A percentile compares a stretch with the other conserved stretches of the same genome.
phyloP scores from a whole-genome alignment of 2,113 vertebrate species.

The Ptilorrhoa leucosticta region DNA sequence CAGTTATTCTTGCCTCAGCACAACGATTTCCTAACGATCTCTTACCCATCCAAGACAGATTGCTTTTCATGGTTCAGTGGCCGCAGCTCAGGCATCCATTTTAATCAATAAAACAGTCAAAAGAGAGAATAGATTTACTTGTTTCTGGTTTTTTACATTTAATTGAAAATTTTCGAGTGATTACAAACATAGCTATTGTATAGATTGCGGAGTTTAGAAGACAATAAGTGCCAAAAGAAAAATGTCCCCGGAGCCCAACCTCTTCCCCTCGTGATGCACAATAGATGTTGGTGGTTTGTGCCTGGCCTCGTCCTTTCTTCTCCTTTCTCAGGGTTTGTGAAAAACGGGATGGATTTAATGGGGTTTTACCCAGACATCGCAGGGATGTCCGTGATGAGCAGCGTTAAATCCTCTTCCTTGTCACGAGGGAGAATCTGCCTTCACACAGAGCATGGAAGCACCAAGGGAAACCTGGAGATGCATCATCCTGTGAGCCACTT shows the following conservation, averaged over 20 bases:
- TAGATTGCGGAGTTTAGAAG: slow-evolving; percentile 57
- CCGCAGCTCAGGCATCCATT: slow-evolving; percentile 73
- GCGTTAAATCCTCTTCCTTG: neutral
- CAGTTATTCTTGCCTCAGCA: slow-evolving; percentile 67
- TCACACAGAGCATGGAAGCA: neutral
- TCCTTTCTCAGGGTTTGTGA: neutral
- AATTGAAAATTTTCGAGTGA: slow-evolving; percentile 78
- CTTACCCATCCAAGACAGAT: slow-evolving; percentile 79
- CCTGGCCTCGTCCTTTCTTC: neutral
- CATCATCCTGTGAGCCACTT: neutral
- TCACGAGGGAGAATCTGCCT: neutral
- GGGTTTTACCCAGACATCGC: neutral
- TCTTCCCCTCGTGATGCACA: neutral
- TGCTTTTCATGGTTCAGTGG: slow-evolving; percentile 79
- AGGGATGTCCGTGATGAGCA: neutral
- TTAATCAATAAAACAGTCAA: slow-evolving; percentile 82
- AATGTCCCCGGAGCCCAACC: neutral
- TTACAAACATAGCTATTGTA: slow-evolving; percentile 66
- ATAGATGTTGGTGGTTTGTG: neutral
- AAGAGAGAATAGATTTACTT: slow-evolving; percentile 80
- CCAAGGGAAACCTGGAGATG: neutral
- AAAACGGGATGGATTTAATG: neutral
- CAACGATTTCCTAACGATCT: slow-evolving; percentile 76
- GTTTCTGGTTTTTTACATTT: slow-evolving; percentile 73
- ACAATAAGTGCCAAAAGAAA: slow-evolving; percentile 8